phyloP scores from a whole-genome alignment of 2,888 invertebrate species.

The Heliconius cydno region DNA sequence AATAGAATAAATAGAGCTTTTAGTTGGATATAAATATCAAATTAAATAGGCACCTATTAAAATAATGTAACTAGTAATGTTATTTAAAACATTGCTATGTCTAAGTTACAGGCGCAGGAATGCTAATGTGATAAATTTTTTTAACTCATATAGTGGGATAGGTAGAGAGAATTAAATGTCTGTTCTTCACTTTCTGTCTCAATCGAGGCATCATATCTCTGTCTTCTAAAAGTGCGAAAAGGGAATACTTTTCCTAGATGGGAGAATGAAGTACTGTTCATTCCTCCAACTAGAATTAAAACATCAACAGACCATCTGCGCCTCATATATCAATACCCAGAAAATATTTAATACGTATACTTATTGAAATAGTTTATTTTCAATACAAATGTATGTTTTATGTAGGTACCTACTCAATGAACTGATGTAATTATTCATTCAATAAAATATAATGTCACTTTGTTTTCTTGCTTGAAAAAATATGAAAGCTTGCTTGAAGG shows the following conservation, averaged over 20 bases:
- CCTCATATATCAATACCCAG: background rate
- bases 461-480: too few relatives aligned
- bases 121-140: background rate
- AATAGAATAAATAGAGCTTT: background rate
- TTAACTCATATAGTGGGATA: background rate
- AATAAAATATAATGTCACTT: too few relatives aligned
- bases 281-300: background rate
- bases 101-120: background rate
- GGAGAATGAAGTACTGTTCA: too few relatives aligned
- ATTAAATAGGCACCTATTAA: background rate
- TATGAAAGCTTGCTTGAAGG: too few relatives aligned
- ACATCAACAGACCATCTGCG: too few relatives aligned
- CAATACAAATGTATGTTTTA: background rate
- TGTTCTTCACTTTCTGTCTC: too few relatives aligned
- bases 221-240: background rate
- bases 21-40: background rate
- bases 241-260: too few relatives aligned
- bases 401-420: background rate
- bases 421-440: too few relatives aligned
- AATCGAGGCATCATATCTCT: too few relatives aligned
- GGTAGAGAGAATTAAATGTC: background rate
- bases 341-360: constrained; percentile 2
- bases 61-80: background rate
- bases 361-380: background rate
- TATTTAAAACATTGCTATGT: background rate